Conservation (phyloP, 2,888 invertebrate species). For the Oscheius sp. region DNA sequence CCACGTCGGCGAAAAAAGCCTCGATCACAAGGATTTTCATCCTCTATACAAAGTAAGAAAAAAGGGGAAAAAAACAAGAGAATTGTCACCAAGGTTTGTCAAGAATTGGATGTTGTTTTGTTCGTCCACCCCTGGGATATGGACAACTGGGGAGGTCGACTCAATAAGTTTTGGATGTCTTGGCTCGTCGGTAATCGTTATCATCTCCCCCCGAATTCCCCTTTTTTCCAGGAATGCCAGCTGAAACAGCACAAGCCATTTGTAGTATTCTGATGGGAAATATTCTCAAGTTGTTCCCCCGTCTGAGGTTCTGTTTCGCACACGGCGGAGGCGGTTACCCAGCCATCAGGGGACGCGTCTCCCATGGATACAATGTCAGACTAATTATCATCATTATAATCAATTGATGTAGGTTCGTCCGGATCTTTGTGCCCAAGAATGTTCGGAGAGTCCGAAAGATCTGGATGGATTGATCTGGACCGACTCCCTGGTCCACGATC, state of each 20-base stretch:
- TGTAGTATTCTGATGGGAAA: constrained; percentile 77
- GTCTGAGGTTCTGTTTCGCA: constrained; percentile 77
- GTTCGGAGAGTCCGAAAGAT: constrained; percentile 73
- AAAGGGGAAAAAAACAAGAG: neutral
- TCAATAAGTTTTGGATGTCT: constrained; percentile 77
- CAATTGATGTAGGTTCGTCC: constrained; percentile 75
- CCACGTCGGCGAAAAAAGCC: constrained; percentile 78
- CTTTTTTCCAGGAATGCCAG: constrained; percentile 76
- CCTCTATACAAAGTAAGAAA: constrained; percentile 76
- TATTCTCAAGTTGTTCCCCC: constrained; percentile 76
- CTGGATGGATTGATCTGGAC: constrained; percentile 76
- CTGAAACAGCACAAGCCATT: constrained; percentile 77
- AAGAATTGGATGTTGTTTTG: constrained; percentile 75
- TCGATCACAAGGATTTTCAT: constrained; percentile 76
- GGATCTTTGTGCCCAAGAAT: constrained; percentile 77
- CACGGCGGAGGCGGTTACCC: constrained; percentile 78
- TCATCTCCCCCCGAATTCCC: constrained; percentile 60
- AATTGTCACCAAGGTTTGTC: constrained; percentile 74
- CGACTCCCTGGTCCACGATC: constrained; percentile 77
- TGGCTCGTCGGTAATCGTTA: constrained; percentile 76
- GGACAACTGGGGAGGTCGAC: constrained; percentile 75
- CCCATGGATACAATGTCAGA: constrained; percentile 74
- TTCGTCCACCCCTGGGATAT: constrained; percentile 80
- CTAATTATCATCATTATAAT: neutral
- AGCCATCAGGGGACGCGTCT: constrained; percentile 77